Evolutionary conservation across 2,113 vertebrate genomes (phyloP).

Genomic region (Psittacara wagleri): DNA sequence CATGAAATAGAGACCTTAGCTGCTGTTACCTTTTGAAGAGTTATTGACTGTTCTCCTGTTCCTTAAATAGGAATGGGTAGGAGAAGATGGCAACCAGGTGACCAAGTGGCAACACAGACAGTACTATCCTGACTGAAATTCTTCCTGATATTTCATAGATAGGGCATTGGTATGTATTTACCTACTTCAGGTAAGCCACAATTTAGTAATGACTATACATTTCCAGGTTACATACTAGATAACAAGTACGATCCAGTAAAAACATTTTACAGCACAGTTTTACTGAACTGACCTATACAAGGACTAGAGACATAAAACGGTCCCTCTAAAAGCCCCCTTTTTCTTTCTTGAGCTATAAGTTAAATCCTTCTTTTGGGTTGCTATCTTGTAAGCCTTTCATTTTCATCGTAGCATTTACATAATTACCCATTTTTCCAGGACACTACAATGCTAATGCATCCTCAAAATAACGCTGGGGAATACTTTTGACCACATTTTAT

Average conservation of each 20-base stretch:
- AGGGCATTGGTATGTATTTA: neutral
- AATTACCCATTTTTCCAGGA: neutral
- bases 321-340: neutral
- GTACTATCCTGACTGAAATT: neutral
- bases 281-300: neutral
- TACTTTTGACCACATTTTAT: neutral
- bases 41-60: neutral
- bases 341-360: neutral
- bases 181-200: neutral
- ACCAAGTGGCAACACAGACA: neutral
- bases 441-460: neutral
- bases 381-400: neutral
- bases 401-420: neutral
- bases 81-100: neutral
- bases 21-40: neutral
- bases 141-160: neutral
- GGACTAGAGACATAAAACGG: neutral
- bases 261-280: neutral
- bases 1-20: neutral
- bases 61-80: neutral
- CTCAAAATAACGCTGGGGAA: neutral
- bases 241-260: neutral
- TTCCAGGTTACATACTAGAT: neutral
- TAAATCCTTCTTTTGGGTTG: neutral
- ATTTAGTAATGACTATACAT: neutral